Evolutionary conservation across 2,113 vertebrate genomes (phyloP).

Genomic region (Myodes glareolus): DNA sequence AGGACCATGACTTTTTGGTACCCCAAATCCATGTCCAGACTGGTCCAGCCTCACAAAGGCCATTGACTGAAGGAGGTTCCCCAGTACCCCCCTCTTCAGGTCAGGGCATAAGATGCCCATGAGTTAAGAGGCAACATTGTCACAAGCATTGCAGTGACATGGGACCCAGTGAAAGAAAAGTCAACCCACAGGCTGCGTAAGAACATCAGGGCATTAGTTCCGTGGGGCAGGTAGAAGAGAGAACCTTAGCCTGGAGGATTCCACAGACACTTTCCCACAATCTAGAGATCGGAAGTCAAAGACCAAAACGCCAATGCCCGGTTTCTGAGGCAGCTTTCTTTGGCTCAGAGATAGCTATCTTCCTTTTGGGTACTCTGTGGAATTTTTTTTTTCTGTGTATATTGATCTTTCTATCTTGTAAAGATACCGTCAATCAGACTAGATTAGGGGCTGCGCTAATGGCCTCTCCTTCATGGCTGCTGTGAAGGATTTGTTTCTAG

Average conservation of each 20-base stretch:
- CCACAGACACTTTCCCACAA: background rate
- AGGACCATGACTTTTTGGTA: too few relatives aligned
- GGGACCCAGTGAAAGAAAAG: background rate
- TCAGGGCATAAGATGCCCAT: background rate
- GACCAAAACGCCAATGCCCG: too few relatives aligned
- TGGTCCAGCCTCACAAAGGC: too few relatives aligned
- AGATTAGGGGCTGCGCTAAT: background rate
- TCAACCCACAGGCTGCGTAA: background rate
- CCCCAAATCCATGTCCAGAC: too few relatives aligned
- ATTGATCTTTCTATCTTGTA: background rate
- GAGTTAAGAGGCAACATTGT: background rate
- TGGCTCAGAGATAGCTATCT: too few relatives aligned
- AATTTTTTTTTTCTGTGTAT: background rate
- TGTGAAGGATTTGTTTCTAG: background rate
- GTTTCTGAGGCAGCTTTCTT: background rate
- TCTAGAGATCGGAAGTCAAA: background rate
- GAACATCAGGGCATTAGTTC: background rate
- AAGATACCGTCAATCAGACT: background rate
- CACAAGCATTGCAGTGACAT: background rate
- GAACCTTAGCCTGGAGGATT: too few relatives aligned
- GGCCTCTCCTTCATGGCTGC: background rate
- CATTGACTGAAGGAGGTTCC: too few relatives aligned
- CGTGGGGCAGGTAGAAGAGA: fast-evolving
- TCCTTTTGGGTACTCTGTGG: background rate
- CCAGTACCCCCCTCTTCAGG: background rate